Conservation (phyloP, 2,797 vertebrate genomes). For the Menidia menidia region DNA sequence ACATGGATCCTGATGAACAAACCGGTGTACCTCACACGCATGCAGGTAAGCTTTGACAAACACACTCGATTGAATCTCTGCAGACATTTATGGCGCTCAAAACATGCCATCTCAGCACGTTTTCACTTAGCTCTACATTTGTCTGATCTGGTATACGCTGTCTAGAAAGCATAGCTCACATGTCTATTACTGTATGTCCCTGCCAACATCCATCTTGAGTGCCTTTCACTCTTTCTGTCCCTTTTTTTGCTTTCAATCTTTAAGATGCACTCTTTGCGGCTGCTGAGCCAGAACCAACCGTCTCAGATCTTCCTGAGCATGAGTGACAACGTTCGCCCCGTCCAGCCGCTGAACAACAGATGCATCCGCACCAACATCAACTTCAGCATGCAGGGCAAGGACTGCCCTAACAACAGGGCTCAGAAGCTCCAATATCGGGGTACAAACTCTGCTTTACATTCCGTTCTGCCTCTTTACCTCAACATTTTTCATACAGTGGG, state of each 20-base stretch:
- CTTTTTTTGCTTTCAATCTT: not conserved
- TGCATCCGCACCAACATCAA: slow-evolving; percentile 99
- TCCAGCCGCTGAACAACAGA: slow-evolving; percentile 97
- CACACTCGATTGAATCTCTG: slow-evolving; percentile 6
- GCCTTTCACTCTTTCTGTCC: not conserved
- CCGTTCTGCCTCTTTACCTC: not conserved
- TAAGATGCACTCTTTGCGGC: slow-evolving; percentile 97
- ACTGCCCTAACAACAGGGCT: slow-evolving; percentile 98
- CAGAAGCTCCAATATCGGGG: slow-evolving; percentile 99
- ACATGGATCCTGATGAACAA: slow-evolving; percentile 99
- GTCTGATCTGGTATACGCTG: slow-evolving; percentile 3
- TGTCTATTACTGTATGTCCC: not conserved
- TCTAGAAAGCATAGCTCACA: slow-evolving; percentile 5
- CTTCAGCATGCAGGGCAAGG: slow-evolving; percentile 98
- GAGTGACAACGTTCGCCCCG: slow-evolving; percentile 97
- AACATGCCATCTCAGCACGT: slow-evolving; percentile 4
- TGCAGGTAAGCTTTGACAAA: slow-evolving; percentile 89
- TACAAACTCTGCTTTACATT: slow-evolving; percentile 49
- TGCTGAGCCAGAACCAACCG: slow-evolving; percentile 98
- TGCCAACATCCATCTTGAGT: slow-evolving; percentile 6
- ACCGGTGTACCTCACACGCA: slow-evolving; percentile 97
- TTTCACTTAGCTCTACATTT: slow-evolving; percentile 11
- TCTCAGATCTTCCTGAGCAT: slow-evolving; percentile 99
- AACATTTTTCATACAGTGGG: too few relatives aligned
- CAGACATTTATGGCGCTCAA: slow-evolving; percentile 8